These are phyloP conservation scores for Chelmon rostratus DNA, from an alignment of 2,797 vertebrate genomes.

Conservation along the genomic window DNA sequence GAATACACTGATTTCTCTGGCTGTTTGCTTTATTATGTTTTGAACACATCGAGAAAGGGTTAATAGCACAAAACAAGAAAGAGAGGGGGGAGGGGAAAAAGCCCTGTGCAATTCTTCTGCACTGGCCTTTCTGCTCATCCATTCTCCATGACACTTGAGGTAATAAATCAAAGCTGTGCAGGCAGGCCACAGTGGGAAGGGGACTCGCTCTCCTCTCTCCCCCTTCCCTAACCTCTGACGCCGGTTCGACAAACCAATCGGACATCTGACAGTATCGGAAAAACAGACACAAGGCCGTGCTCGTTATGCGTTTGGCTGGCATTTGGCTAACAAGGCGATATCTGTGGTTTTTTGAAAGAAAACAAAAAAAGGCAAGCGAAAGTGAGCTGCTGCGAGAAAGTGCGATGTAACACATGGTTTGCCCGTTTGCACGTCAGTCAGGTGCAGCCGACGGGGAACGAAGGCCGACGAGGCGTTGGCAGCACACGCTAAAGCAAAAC, in stretches of 20 bases:
- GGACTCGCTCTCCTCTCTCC: conserved; percentile 47
- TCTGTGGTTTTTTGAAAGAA: background rate
- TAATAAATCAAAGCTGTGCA: conserved; percentile 84
- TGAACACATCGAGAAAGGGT: conserved; percentile 10
- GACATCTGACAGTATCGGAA: conserved; percentile 44
- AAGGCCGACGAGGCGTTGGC: background rate
- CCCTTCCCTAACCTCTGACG: conserved; percentile 49
- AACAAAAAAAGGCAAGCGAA: background rate
- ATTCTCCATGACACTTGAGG: conserved; percentile 77
- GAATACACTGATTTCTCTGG: conserved; percentile 5
- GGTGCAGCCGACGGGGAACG: background rate
- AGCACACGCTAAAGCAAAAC: background rate
- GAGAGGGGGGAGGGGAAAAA: background rate
- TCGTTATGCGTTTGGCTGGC: conserved; percentile 12
- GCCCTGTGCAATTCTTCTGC: conserved; percentile 50
- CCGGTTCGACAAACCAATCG: conserved; percentile 60
- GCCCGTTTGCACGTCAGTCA: background rate
- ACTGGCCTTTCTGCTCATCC: conserved; percentile 76
- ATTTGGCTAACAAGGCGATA: conserved; percentile 43
- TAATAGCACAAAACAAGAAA: conserved; percentile 21
- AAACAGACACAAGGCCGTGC: conserved; percentile 18
- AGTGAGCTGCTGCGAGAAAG: background rate
- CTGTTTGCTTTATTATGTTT: conserved; percentile 6
- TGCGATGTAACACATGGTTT: background rate
- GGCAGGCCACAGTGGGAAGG: conserved; percentile 61